Percentiles rank a stretch among this genome's conserved stretches.
Conservation (phyloP, 2,888 invertebrate genomes). For the Sisyra terminalis region DNA sequence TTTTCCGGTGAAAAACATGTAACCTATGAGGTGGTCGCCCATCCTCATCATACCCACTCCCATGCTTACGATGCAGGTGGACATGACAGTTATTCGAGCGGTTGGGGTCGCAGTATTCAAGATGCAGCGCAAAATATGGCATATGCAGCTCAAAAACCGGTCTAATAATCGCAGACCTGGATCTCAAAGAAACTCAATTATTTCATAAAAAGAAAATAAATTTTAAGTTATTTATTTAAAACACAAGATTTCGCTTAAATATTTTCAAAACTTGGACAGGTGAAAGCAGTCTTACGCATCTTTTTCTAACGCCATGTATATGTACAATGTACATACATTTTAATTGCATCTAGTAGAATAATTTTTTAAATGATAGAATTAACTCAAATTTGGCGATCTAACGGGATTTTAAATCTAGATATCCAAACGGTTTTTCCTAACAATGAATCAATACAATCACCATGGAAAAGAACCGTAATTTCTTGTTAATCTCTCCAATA, state of each 20-base stretch:
- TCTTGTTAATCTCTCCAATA: no score
- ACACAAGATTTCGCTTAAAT: neutral
- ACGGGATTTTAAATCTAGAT: no score
- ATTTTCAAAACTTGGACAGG: no score
- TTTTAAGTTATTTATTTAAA: neutral
- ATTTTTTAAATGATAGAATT: no score
- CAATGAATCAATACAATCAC: no score
- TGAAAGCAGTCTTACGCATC: no score
- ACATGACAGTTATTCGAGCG: conserved; percentile 35
- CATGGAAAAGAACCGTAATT: no score
- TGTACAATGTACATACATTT: no score
- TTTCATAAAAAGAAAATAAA: neutral
- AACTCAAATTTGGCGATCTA: no score
- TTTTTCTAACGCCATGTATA: no score
- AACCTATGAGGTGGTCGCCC: conserved; percentile 59
- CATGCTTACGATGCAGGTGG: conserved; percentile 28
- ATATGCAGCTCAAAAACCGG: conserved; percentile 39
- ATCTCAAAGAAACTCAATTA: neutral
- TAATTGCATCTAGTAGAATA: no score
- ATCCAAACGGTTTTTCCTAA: no score
- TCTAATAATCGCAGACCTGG: conserved; percentile 1
- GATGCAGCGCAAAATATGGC: conserved; percentile 40
- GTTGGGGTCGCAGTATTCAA: conserved; percentile 38
- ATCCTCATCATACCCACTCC: conserved; percentile 45
- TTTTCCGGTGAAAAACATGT: conserved; percentile 59